Conservation (phyloP, 2,888 invertebrate genomes). For the Synergus laeviventris region DNA sequence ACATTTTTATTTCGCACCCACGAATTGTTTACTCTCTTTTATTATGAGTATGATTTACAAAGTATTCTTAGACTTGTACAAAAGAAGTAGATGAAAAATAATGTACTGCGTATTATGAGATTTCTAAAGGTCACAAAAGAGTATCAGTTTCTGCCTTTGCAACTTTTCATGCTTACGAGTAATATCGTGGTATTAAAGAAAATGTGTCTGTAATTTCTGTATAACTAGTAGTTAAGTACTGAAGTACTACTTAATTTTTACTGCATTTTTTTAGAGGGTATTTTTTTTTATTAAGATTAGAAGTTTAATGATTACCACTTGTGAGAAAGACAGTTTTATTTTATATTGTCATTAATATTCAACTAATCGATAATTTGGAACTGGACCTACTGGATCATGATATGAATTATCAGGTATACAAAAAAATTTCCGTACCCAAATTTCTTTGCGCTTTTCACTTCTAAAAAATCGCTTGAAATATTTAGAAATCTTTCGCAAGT, state of each 20-base stretch:
- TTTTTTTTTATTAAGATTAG: not conserved
- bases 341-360: too few relatives aligned
- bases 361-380: too few relatives aligned
- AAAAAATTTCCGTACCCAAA: too few relatives aligned
- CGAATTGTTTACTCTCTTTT: not conserved
- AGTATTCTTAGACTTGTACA: not conserved
- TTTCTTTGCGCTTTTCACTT: too few relatives aligned
- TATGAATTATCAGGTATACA: too few relatives aligned
- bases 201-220: not conserved
- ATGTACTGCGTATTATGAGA: not conserved
- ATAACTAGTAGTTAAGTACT: not conserved
- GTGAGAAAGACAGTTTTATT: too few relatives aligned
- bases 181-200: not conserved
- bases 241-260: too few relatives aligned
- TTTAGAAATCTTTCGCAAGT: too few relatives aligned
- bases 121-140: slow-evolving; percentile 12
- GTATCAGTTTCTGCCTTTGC: not conserved
- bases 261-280: not conserved
- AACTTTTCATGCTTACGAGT: not conserved
- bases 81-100: not conserved
- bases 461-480: too few relatives aligned
- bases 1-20: slow-evolving; percentile 15
- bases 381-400: too few relatives aligned
- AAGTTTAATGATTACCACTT: not conserved
- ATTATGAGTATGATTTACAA: not conserved